Conservation (phyloP, 37 sponge, comb jelly and placozoan genomes). For the Bolinopsis microptera region DNA sequence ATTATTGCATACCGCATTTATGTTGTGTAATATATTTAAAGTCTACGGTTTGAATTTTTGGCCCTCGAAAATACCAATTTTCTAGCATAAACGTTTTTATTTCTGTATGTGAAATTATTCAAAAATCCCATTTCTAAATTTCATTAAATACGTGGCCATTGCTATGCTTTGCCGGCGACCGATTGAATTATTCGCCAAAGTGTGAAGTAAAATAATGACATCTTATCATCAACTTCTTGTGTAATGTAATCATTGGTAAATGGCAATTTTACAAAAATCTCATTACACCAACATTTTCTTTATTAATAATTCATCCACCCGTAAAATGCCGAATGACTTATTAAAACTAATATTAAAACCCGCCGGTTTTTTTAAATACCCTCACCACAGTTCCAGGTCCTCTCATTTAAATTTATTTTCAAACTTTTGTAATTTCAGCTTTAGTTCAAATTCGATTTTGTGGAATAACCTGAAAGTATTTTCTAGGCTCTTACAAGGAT, state of each 20-base stretch:
- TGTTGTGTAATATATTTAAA: too few species aligned
- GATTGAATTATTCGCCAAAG: background rate
- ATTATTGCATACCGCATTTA: background rate
- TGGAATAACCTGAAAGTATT: background rate
- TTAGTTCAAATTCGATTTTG: background rate
- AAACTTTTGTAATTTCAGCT: background rate
- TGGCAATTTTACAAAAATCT: background rate
- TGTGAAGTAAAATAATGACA: background rate
- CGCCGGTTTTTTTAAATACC: background rate
- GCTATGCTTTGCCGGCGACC: background rate
- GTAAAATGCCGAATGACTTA: background rate
- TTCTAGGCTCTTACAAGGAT: background rate
- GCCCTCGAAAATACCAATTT: background rate
- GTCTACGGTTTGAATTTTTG: background rate
- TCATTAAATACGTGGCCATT: background rate
- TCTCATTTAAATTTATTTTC: background rate
- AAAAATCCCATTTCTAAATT: background rate
- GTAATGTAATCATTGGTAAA: background rate
- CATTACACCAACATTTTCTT: background rate
- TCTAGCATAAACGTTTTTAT: background rate
- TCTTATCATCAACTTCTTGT: background rate
- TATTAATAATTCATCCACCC: background rate
- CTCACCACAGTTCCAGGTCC: background rate
- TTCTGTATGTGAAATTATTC: background rate
- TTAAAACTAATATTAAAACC: background rate